Evolutionary conservation across 2,797 vertebrate genomes (phyloP).

Genomic region (Lithobates pipiens): DNA sequence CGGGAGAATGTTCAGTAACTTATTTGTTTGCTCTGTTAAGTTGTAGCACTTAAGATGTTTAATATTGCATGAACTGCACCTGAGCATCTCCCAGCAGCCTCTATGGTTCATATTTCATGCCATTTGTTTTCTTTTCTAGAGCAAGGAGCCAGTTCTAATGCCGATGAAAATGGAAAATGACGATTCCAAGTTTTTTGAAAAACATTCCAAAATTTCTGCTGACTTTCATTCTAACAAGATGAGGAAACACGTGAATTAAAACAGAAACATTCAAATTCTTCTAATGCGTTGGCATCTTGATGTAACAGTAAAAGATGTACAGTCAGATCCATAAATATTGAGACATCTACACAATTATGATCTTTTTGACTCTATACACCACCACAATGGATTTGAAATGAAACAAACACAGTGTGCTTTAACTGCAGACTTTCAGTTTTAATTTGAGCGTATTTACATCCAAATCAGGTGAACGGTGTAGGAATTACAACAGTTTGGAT

Average conservation of each 20-base stretch:
- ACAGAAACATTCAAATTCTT: too few species aligned
- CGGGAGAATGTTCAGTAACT: slow-evolving; percentile 30
- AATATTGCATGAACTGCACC: slow-evolving; percentile 57
- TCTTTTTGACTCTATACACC: too few species aligned
- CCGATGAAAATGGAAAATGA: slow-evolving; percentile 13
- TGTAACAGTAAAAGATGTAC: too few species aligned
- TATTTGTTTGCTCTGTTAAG: slow-evolving; percentile 38
- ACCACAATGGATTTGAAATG: too few species aligned
- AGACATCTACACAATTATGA: too few species aligned
- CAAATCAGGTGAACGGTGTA: too few species aligned
- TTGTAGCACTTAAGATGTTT: slow-evolving; percentile 54
- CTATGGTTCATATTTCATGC: slow-evolving; percentile 29
- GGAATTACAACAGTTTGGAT: too few species aligned
- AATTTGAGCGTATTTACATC: too few species aligned
- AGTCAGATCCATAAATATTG: too few species aligned
- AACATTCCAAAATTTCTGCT: slow-evolving; percentile 16
- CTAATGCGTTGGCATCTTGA: too few species aligned
- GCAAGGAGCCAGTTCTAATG: slow-evolving; percentile 18
- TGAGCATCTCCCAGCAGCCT: slow-evolving; percentile 36
- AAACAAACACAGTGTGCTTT: too few species aligned
- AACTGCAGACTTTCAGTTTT: too few species aligned
- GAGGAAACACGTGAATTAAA: slow-evolving; percentile 2
- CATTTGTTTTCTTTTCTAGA: slow-evolving; percentile 51
- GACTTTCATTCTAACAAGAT: background rate
- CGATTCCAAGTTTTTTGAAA: slow-evolving; percentile 11